These are phyloP conservation scores for Coronaproctus castanopsis DNA, from an alignment of 2,888 invertebrate species.

Conservation along the genomic window DNA sequence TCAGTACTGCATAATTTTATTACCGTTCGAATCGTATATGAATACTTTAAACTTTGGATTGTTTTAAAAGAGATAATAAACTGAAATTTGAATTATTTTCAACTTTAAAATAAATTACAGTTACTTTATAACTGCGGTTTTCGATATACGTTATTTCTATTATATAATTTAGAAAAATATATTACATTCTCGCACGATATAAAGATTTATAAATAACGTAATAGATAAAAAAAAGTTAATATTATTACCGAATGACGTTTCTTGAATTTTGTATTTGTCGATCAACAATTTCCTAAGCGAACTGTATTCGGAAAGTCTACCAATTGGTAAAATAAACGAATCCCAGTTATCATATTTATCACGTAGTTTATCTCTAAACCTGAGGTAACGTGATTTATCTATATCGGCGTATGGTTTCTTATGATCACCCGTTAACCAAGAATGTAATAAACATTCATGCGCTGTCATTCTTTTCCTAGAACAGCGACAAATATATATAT, in stretches of 20 bases:
- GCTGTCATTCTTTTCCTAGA: conserved; percentile 87
- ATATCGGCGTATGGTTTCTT: conserved; percentile 50
- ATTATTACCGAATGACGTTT: conserved; percentile 68
- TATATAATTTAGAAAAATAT: too few relatives aligned
- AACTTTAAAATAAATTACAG: too few relatives aligned
- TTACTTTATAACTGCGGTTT: too few relatives aligned
- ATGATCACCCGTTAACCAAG: conserved; percentile 83
- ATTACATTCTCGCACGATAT: too few relatives aligned
- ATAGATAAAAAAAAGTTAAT: not conserved
- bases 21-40: too few relatives aligned
- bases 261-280: conserved; percentile 91
- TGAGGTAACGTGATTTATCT: conserved; percentile 62
- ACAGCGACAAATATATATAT: conserved; percentile 14
- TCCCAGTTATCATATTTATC: conserved; percentile 60
- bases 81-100: too few relatives aligned
- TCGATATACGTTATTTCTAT: too few relatives aligned
- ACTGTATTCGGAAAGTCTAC: conserved; percentile 91
- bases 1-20: too few relatives aligned
- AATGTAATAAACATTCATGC: conserved; percentile 86
- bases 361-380: conserved; percentile 69
- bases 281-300: conserved; percentile 84
- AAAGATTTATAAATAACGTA: too few relatives aligned
- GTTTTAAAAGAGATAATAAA: too few relatives aligned
- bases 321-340: conserved; percentile 79
- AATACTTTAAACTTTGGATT: too few relatives aligned